phyloP scores from a whole-genome alignment of 2,888 invertebrate genomes.

The Stegophylla sp. region DNA sequence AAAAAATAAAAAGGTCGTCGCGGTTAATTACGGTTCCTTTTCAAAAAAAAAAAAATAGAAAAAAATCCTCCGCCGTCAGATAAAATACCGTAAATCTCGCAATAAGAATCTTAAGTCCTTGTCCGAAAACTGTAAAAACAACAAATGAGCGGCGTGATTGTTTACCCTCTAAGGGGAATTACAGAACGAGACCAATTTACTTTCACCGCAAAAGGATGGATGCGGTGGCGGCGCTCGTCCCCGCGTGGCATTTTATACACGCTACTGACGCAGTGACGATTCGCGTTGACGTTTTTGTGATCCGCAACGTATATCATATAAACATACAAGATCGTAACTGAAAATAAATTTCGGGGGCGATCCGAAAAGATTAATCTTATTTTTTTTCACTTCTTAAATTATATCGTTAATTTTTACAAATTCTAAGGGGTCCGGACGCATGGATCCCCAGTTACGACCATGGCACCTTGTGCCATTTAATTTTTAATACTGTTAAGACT shows the following conservation, averaged over 20 bases:
- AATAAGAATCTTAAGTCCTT: not conserved
- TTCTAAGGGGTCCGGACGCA: too few relatives aligned
- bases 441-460: too few relatives aligned
- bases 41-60: too few relatives aligned
- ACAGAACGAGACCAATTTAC: slow-evolving; percentile 21
- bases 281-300: too few relatives aligned
- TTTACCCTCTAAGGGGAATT: slow-evolving; percentile 29
- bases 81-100: not conserved
- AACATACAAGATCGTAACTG: too few relatives aligned
- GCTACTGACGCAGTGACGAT: not conserved
- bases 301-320: too few relatives aligned
- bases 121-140: not conserved
- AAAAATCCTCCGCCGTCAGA: not conserved
- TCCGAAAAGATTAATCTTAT: too few relatives aligned
- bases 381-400: too few relatives aligned
- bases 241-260: not conserved
- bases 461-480: too few relatives aligned
- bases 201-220: not conserved
- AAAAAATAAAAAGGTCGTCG: not conserved
- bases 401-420: too few relatives aligned
- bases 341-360: too few relatives aligned
- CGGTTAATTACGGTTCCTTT: not conserved
- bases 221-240: not conserved
- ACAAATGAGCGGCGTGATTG: slow-evolving; percentile 6
- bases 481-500: too few relatives aligned